Evolutionary conservation across 2,113 vertebrate genomes (phyloP).

Genomic region (Siniperca knerii): DNA sequence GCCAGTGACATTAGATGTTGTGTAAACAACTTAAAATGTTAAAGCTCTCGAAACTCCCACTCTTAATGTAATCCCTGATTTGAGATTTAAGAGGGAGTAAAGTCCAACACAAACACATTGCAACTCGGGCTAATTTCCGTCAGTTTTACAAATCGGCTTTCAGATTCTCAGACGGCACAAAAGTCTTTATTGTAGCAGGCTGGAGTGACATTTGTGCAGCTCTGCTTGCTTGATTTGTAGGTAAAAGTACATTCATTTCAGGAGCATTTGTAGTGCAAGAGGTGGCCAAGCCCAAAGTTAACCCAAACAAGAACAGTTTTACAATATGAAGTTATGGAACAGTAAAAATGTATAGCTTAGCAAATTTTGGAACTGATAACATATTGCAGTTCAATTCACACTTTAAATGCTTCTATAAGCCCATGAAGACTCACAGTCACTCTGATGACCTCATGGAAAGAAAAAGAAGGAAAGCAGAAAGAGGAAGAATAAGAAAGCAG

Average conservation of each 20-base stretch:
- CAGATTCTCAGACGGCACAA: slow-evolving; percentile 61
- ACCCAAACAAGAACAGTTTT: slow-evolving; percentile 48
- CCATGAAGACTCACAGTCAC: slow-evolving; percentile 29
- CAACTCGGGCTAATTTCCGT: slow-evolving; percentile 64
- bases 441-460: slow-evolving; percentile 51
- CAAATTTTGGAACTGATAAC: slow-evolving; percentile 57
- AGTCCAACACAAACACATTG: slow-evolving; percentile 71
- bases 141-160: slow-evolving; percentile 69
- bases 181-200: slow-evolving; percentile 16
- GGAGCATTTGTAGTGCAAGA: not conserved
- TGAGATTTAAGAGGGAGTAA: slow-evolving; percentile 68
- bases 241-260: slow-evolving; percentile 25
- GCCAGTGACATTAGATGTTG: slow-evolving; percentile 73
- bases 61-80: slow-evolving; percentile 68
- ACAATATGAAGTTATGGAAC: slow-evolving; percentile 51
- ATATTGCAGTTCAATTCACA: slow-evolving; percentile 35
- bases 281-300: not conserved
- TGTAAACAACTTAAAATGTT: slow-evolving; percentile 74
- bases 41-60: slow-evolving; percentile 60
- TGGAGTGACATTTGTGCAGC: slow-evolving; percentile 19
- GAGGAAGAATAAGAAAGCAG: slow-evolving; percentile 19
- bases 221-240: slow-evolving; percentile 31
- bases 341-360: slow-evolving; percentile 52
- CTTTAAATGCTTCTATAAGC: slow-evolving; percentile 22
- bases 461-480: slow-evolving; percentile 18